Evolutionary conservation across 2,797 vertebrate genomes (phyloP).

Genomic region (Leucoraja ocellata): DNA sequence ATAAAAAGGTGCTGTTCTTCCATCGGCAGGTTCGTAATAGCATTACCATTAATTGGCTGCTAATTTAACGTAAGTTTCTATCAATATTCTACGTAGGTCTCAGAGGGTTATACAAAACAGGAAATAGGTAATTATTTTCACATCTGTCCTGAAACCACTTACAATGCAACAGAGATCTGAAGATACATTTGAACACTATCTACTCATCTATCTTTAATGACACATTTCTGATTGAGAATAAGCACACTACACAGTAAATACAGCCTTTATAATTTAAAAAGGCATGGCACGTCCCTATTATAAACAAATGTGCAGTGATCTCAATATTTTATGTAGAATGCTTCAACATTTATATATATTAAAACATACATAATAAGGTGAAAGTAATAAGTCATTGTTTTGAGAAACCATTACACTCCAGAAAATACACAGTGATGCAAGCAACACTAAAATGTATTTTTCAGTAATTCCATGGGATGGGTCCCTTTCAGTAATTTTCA

Average conservation of each 20-base stretch:
- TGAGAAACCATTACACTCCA: not conserved
- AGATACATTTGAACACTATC: constrained; percentile 9
- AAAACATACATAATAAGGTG: not conserved
- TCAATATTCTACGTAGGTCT: constrained; percentile 50
- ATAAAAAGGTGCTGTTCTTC: not conserved
- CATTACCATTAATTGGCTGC: constrained; percentile 55
- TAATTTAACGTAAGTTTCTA: constrained; percentile 59
- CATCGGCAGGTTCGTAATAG: constrained; percentile 55
- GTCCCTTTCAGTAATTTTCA: not conserved
- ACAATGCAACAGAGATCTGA: constrained; percentile 49
- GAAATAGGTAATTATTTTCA: constrained; percentile 55
- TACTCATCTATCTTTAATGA: not conserved
- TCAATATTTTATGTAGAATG: not conserved
- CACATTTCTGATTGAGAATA: constrained; percentile 34
- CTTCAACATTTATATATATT: not conserved
- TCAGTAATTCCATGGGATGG: not conserved
- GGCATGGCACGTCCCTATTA: not conserved
- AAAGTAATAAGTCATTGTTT: not conserved
- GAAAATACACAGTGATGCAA: not conserved
- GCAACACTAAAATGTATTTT: not conserved
- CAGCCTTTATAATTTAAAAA: constrained; percentile 17
- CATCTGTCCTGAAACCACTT: constrained; percentile 46
- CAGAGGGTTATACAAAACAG: constrained; percentile 48
- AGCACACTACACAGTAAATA: not conserved
- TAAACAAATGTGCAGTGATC: not conserved